These are phyloP conservation scores for Trilocha varians DNA, from an alignment of 2,888 invertebrate species.

Conservation along the genomic window DNA sequence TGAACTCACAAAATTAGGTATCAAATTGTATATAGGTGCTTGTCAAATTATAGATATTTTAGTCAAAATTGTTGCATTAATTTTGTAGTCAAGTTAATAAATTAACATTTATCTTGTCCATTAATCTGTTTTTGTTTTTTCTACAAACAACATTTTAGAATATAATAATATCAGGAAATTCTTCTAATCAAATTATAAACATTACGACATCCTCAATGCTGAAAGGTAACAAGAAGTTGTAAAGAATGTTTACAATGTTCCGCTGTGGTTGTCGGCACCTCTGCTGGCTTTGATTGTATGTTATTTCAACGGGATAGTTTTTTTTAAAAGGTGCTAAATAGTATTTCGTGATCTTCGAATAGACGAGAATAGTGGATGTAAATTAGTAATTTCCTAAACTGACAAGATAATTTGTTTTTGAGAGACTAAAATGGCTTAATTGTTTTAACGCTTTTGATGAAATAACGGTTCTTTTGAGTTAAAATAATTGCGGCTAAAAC, in stretches of 20 bases:
- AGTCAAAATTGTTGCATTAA: neutral
- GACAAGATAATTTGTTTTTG: constrained; percentile 32
- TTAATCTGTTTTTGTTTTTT: neutral
- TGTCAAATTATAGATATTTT: neutral
- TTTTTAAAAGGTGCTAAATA: constrained; percentile 56
- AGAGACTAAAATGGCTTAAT: constrained; percentile 19
- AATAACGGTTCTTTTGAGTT: constrained; percentile 5
- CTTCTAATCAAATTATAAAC: neutral
- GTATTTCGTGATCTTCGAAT: constrained; percentile 55
- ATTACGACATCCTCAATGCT: neutral
- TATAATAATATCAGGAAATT: neutral
- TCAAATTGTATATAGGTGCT: too few relatives aligned
- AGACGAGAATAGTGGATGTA: constrained; percentile 43
- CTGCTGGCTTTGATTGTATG: constrained; percentile 5
- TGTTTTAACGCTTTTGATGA: constrained; percentile 10
- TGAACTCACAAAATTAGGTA: too few relatives aligned
- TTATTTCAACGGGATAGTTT: constrained; percentile 30
- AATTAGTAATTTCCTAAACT: constrained; percentile 48
- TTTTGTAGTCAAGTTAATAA: neutral
- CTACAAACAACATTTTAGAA: neutral
- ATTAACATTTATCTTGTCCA: neutral
- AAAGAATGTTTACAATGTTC: constrained; percentile 5
- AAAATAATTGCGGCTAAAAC: constrained; percentile 16
- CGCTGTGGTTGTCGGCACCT: neutral
- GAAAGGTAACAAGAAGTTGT: neutral